phyloP scores from a whole-genome alignment of 1,140 invertebrate species.

The Centruroides sculpturatus region DNA sequence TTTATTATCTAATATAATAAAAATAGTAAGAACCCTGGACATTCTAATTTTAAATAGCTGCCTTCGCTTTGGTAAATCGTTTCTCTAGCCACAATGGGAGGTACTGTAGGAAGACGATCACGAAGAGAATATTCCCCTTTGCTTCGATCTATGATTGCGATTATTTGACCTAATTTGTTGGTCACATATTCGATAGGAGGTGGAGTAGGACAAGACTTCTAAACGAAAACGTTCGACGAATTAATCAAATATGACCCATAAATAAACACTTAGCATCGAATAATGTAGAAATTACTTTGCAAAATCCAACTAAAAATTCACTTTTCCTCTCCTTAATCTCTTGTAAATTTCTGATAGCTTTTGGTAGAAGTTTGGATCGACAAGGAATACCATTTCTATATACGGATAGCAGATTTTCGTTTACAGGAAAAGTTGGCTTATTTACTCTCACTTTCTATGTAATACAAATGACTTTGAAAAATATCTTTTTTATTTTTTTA shows the following conservation, averaged over 20 bases:
- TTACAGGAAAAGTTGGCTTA: background rate
- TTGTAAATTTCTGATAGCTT: background rate
- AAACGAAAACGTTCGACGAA: background rate
- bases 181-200: constrained; percentile 5
- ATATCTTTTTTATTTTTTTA: background rate
- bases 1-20: background rate
- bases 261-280: no score
- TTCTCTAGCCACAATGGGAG: background rate
- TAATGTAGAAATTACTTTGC: constrained; percentile 2
- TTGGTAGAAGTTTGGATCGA: constrained; percentile 4
- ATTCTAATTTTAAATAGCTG: constrained; percentile 1
- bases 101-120: constrained; percentile 5
- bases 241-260: no score
- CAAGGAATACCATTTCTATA: constrained; percentile 10
- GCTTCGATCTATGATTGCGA: constrained; percentile 12
- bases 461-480: background rate
- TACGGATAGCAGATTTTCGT: constrained; percentile 3
- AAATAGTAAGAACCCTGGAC: constrained; percentile 9
- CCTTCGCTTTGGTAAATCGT: constrained; percentile 4
- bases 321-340: background rate
- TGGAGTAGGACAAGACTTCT: constrained; percentile 5
- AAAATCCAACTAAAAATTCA: constrained; percentile 14
- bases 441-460: constrained; percentile 2
- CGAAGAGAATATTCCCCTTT: constrained; percentile 11
- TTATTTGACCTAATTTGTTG: constrained; percentile 1